These are phyloP conservation scores for Batillaria attramentaria DNA, from an alignment of 1,140 invertebrate species.

Conservation along the genomic window DNA sequence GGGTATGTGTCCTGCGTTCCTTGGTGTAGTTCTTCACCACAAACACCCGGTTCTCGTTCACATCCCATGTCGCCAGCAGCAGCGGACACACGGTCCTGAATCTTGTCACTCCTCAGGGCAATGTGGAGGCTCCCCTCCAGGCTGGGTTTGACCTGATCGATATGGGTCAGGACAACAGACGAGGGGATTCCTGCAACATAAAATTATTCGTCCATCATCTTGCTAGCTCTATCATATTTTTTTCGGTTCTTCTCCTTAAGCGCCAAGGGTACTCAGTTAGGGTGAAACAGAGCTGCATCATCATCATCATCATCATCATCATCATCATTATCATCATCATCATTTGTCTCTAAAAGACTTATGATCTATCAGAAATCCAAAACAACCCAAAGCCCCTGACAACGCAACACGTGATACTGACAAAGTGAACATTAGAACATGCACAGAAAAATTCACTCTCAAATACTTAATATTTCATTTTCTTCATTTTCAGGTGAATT, in stretches of 20 bases:
- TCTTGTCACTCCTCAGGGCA: not conserved
- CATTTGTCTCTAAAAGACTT: not conserved
- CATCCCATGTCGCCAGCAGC: not conserved
- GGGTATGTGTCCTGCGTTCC: not conserved
- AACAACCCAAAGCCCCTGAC: too few species aligned
- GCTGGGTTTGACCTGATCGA: not conserved
- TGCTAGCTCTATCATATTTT: too few species aligned
- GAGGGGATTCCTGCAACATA: not conserved
- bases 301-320: not conserved
- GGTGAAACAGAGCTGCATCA: too few species aligned
- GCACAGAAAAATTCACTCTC: too few species aligned
- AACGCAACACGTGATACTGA: too few species aligned
- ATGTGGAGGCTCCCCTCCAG: not conserved
- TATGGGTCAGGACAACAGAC: slow-evolving; percentile 12
- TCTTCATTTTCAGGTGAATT: too few species aligned
- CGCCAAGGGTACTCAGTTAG: too few species aligned
- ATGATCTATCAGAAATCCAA: too few species aligned
- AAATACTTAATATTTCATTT: too few species aligned
- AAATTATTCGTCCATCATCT: too few species aligned
- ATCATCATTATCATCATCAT: not conserved
- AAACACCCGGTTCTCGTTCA: slow-evolving; percentile 16
- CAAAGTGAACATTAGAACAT: too few species aligned
- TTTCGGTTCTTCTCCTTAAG: too few species aligned
- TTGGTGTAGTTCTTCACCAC: slow-evolving; percentile 22
- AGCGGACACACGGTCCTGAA: not conserved